These are phyloP conservation scores for Formica selysi DNA, from an alignment of 1,140 invertebrate genomes.

Conservation along the genomic window DNA sequence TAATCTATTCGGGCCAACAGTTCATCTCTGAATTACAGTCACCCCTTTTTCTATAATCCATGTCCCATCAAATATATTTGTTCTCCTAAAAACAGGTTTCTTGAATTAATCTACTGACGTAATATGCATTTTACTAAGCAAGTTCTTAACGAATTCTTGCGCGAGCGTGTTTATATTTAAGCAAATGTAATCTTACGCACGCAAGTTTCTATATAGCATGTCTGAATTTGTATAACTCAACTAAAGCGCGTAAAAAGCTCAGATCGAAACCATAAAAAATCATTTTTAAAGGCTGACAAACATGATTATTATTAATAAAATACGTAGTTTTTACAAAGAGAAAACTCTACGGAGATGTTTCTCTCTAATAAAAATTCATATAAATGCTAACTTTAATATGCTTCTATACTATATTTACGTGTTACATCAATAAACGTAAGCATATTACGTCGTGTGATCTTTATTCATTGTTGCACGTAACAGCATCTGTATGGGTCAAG, in stretches of 20 bases:
- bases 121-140: not conserved
- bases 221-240: not conserved
- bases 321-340: not conserved
- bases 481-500: not conserved
- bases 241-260: not conserved
- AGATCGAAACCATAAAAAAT: not conserved
- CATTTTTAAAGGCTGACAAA: not conserved
- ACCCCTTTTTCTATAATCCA: too few relatives aligned
- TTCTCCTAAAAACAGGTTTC: too few relatives aligned
- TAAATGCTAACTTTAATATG: not conserved
- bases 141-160: not conserved
- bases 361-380: not conserved
- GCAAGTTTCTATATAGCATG: not conserved
- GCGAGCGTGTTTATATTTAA: not conserved
- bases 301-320: not conserved
- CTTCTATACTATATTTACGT: not conserved
- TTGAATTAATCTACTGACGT: too few relatives aligned
- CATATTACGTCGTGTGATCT: not conserved
- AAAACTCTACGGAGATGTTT: not conserved
- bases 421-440: not conserved
- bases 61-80: too few relatives aligned
- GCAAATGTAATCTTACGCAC: not conserved
- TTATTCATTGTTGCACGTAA: slow-evolving; percentile 11
- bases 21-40: too few relatives aligned
- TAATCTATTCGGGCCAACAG: not conserved